Conservation (phyloP, 2,888 invertebrate species). For the Agrotis puta region DNA sequence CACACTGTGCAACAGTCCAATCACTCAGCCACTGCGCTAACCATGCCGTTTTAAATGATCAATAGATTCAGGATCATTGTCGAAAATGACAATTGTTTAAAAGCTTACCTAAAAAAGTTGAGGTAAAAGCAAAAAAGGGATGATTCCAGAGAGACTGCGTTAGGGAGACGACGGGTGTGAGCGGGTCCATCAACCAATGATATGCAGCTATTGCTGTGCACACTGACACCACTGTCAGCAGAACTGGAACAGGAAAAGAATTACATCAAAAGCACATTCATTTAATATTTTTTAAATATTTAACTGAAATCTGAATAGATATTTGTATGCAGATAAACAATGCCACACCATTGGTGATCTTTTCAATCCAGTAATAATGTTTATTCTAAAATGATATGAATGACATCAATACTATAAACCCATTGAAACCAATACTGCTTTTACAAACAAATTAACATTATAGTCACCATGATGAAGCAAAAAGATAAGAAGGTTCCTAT, state of each 20-base stretch:
- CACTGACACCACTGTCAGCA: constrained; percentile 96
- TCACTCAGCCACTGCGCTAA: too few species aligned
- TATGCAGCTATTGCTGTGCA: constrained; percentile 98
- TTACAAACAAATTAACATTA: not conserved
- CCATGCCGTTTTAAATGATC: too few species aligned
- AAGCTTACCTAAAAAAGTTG: constrained; percentile 94
- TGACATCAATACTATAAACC: too few species aligned
- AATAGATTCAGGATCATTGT: not conserved
- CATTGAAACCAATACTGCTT: too few species aligned
- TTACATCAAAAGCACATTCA: not conserved
- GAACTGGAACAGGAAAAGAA: constrained; percentile 91
- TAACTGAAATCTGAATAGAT: too few species aligned
- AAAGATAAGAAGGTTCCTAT: constrained; percentile 5
- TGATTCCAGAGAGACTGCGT: constrained; percentile 98
- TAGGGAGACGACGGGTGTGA: constrained; percentile 97
- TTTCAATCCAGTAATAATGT: too few species aligned
- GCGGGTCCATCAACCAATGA: constrained; percentile 98
- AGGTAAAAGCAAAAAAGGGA: constrained; percentile 97
- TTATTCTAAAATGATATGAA: too few species aligned
- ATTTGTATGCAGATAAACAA: too few species aligned
- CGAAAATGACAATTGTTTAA: not conserved
- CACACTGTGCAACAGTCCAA: too few species aligned
- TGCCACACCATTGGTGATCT: too few species aligned
- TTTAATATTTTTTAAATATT: too few species aligned
- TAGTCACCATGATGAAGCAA: constrained; percentile 4